Conservation (phyloP, 2,113 vertebrate genomes). For the Pelvicachromis taeniatus region DNA sequence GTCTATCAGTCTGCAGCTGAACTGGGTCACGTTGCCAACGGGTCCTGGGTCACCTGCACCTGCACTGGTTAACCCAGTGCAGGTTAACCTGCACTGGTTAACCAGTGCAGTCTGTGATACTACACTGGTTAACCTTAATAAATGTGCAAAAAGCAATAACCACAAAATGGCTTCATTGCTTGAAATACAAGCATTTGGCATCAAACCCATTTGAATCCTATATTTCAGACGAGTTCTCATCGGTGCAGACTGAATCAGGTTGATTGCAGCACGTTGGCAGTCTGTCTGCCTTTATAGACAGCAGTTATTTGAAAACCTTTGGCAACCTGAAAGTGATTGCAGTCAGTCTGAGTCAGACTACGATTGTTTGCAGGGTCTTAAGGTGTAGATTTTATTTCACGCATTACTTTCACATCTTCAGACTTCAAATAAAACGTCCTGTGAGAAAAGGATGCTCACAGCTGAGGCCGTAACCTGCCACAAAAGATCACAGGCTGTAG, state of each 20-base stretch:
- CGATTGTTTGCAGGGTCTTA: background rate
- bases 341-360: background rate
- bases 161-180: background rate
- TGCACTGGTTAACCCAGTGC: no score
- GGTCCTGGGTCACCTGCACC: no score
- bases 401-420: background rate
- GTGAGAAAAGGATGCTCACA: background rate
- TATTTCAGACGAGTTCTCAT: background rate
- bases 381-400: background rate
- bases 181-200: background rate
- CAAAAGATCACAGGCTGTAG: background rate
- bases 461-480: background rate
- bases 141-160: background rate
- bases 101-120: background rate
- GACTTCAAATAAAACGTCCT: background rate
- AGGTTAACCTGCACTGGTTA: no score
- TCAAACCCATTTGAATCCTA: background rate
- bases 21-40: background rate
- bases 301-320: no score
- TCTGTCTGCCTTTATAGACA: no score
- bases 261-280: no score
- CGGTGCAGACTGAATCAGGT: background rate
- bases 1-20: background rate
- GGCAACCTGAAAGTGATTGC: background rate
- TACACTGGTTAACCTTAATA: background rate